Percentiles rank a stretch among this genome's conserved stretches.
phyloP scores from a whole-genome alignment of 2,888 invertebrate species.

The Anticlea derivata region DNA sequence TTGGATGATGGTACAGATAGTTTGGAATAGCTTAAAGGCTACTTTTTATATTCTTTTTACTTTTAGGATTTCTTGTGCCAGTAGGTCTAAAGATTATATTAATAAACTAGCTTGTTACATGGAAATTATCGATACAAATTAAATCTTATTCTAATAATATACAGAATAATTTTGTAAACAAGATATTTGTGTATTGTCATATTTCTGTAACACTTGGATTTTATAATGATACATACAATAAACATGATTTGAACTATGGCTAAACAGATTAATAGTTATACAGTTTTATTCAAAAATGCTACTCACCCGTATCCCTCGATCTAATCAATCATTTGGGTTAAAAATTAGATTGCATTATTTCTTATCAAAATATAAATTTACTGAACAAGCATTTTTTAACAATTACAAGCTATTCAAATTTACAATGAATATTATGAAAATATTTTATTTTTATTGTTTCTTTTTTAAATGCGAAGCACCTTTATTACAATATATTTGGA shows the following conservation, averaged over 20 bases:
- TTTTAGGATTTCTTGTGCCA: too few species aligned
- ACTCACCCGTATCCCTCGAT: too few species aligned
- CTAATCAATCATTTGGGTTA: background rate
- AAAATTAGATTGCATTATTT: background rate
- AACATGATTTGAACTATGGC: background rate
- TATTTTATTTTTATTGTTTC: background rate
- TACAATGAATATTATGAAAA: slow-evolving; percentile 8
- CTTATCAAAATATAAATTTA: background rate
- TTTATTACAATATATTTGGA: slow-evolving; percentile 5
- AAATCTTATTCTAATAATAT: slow-evolving; percentile 4
- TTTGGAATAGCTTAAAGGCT: too few species aligned
- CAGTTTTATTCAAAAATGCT: background rate
- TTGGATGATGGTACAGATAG: too few species aligned
- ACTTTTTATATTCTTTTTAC: too few species aligned
- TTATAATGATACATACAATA: background rate
- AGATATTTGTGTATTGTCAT: slow-evolving; percentile 8
- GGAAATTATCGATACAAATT: background rate
- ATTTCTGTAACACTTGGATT: background rate
- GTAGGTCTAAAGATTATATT: background rate
- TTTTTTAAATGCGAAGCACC: background rate
- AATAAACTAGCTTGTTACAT: background rate
- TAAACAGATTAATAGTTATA: background rate
- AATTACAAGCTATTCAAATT: background rate
- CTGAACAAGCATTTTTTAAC: background rate
- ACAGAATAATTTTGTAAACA: slow-evolving; percentile 1